These are phyloP conservation scores for Enteromius thamalakanensis DNA, from an alignment of 2,797 vertebrate genomes.

Conservation along the genomic window DNA sequence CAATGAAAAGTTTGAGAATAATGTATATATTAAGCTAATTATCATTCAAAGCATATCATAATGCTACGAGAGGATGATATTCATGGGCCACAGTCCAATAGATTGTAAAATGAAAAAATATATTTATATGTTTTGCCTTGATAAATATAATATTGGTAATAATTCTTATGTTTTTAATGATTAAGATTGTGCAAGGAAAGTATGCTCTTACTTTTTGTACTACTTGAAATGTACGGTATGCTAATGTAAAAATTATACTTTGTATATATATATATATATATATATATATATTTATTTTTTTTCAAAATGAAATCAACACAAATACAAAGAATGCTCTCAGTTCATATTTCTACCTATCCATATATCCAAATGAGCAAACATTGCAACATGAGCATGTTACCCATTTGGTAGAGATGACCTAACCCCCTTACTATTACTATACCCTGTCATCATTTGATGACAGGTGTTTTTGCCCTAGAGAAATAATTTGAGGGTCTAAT, in stretches of 20 bases:
- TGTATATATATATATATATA: no score
- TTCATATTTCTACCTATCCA: background rate
- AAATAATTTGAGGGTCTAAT: background rate
- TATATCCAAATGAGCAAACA: conserved; percentile 5
- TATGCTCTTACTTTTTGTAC: background rate
- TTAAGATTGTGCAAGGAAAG: background rate
- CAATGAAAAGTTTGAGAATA: background rate
- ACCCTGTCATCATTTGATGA: background rate
- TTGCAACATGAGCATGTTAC: conserved; percentile 15
- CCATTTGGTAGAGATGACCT: conserved; percentile 18
- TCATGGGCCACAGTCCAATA: background rate
- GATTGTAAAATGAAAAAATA: background rate
- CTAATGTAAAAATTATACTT: no score
- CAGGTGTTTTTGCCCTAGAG: background rate
- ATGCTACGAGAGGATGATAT: background rate
- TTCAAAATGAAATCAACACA: background rate
- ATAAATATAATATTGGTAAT: background rate
- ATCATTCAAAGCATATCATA: background rate
- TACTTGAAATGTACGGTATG: background rate
- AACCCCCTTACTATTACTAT: conserved; percentile 8
- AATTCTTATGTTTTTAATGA: background rate
- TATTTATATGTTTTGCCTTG: background rate
- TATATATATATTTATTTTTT: background rate
- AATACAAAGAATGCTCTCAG: background rate
- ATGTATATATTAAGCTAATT: background rate